These are phyloP conservation scores for Pardosa pseudoannulata DNA, from an alignment of 2,888 invertebrate species.

Conservation along the genomic window DNA sequence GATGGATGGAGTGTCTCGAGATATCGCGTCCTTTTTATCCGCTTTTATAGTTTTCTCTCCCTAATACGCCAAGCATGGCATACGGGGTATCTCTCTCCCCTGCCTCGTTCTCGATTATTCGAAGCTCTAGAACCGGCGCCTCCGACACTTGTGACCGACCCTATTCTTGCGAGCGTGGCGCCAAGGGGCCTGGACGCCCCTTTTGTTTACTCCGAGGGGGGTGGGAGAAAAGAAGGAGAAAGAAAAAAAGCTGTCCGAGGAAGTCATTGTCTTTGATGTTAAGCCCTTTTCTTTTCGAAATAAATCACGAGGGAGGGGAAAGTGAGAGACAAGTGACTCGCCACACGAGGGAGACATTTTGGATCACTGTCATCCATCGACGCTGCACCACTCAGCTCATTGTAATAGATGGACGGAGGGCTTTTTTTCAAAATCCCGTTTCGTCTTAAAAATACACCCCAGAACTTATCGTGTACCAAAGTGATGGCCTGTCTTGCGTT, in stretches of 20 bases:
- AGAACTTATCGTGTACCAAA: too few species aligned
- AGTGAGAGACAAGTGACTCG: neutral
- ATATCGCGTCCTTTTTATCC: too few species aligned
- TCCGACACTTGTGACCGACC: conserved; percentile 52
- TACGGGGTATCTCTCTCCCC: neutral
- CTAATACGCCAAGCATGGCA: neutral
- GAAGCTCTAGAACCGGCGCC: conserved; percentile 56
- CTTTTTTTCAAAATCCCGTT: too few species aligned
- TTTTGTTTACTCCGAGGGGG: conserved; percentile 59
- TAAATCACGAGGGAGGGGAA: conserved; percentile 17
- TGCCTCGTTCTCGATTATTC: conserved; percentile 44
- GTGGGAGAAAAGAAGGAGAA: neutral
- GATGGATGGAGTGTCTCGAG: too few species aligned
- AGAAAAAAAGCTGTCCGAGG: conserved; percentile 30
- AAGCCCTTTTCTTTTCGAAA: conserved; percentile 48
- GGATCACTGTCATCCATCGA: neutral
- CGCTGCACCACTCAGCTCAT: too few species aligned
- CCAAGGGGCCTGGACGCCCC: conserved; percentile 63
- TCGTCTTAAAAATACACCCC: too few species aligned
- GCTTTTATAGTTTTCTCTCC: too few species aligned
- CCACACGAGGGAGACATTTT: conserved; percentile 29
- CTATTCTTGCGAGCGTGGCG: conserved; percentile 38
- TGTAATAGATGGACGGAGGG: too few species aligned
- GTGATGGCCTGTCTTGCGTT: too few species aligned
- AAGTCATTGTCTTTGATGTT: conserved; percentile 66